A percentile compares a stretch with the other conserved stretches of the same genome.
phyloP scores from a whole-genome alignment of 1,140 invertebrate species.

The Lordiphosa collinella region DNA sequence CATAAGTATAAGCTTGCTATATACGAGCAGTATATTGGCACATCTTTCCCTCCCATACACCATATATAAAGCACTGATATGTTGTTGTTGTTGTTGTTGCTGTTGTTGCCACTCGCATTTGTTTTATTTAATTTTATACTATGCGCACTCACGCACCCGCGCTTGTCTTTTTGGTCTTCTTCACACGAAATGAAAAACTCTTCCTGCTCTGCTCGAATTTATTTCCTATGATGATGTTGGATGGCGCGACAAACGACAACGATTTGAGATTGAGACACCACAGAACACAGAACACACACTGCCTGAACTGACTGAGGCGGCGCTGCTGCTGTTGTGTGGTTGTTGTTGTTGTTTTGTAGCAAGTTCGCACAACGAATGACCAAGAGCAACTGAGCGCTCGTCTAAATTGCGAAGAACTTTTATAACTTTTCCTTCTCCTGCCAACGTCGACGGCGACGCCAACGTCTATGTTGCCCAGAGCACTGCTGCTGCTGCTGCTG shows the following conservation, averaged over 20 bases:
- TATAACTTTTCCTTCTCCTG: conserved; percentile 54
- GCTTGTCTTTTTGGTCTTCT: conserved; percentile 28
- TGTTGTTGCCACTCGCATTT: conserved; percentile 19
- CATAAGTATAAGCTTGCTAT: conserved; percentile 41
- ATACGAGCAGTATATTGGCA: conserved; percentile 40
- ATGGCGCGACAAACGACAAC: conserved; percentile 7
- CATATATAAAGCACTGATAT: conserved; percentile 30
- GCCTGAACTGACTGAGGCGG: background rate
- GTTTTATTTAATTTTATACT: conserved; percentile 74
- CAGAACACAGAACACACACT: no score
- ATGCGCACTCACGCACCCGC: conserved; percentile 74
- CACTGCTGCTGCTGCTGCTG: conserved; percentile 19
- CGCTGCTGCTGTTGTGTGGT: conserved; percentile 35
- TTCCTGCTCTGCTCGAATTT: conserved; percentile 52
- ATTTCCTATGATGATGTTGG: conserved; percentile 34
- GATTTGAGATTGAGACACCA: conserved; percentile 4
- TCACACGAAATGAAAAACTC: conserved; percentile 41
- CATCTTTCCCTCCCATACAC: conserved; percentile 25
- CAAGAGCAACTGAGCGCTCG: conserved; percentile 75
- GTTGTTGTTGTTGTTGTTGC: conserved; percentile 33
- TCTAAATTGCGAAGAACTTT: conserved; percentile 68
- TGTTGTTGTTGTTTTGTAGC: conserved; percentile 39
- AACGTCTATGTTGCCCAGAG: conserved; percentile 22
- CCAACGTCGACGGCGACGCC: conserved; percentile 22
- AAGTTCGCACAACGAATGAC: conserved; percentile 70